phyloP scores from a whole-genome alignment of 2,113 vertebrate species.

The Procavia capensis region DNA sequence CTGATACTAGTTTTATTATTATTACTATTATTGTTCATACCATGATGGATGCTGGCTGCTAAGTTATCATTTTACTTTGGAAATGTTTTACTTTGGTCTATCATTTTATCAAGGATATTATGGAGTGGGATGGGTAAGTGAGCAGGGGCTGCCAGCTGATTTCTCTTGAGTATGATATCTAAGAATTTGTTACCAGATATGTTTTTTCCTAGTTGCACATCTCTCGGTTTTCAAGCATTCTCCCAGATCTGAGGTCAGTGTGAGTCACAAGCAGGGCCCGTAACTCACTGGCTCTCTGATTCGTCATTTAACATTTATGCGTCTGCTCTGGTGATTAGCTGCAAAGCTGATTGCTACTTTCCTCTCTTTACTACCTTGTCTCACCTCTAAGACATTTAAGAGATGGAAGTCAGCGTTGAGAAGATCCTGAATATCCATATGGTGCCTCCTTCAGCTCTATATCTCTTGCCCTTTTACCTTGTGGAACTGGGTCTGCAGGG shows the following conservation, averaged over 20 bases:
- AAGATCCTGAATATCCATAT: background rate
- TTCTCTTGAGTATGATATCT: background rate
- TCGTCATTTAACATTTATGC: background rate
- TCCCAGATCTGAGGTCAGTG: background rate
- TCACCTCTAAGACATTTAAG: background rate
- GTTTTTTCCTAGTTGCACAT: background rate
- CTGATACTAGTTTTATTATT: background rate
- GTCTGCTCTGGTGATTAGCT: background rate
- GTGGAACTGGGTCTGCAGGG: background rate
- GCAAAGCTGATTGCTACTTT: background rate
- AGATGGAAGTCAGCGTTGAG: background rate
- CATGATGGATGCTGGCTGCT: background rate
- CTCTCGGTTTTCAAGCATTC: background rate
- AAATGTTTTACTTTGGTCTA: background rate
- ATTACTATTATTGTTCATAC: background rate
- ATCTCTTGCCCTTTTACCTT: background rate
- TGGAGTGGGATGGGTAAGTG: too few species aligned
- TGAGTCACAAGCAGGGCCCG: background rate
- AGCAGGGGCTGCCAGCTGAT: background rate
- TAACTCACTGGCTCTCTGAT: background rate
- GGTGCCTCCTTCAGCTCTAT: background rate
- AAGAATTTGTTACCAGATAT: conserved; percentile 15
- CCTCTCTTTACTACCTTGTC: background rate
- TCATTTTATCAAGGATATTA: conserved; percentile 3
- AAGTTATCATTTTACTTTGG: background rate